These are phyloP conservation scores for Galerucella calmariensis DNA, from an alignment of 2,888 invertebrate genomes.

Conservation along the genomic window DNA sequence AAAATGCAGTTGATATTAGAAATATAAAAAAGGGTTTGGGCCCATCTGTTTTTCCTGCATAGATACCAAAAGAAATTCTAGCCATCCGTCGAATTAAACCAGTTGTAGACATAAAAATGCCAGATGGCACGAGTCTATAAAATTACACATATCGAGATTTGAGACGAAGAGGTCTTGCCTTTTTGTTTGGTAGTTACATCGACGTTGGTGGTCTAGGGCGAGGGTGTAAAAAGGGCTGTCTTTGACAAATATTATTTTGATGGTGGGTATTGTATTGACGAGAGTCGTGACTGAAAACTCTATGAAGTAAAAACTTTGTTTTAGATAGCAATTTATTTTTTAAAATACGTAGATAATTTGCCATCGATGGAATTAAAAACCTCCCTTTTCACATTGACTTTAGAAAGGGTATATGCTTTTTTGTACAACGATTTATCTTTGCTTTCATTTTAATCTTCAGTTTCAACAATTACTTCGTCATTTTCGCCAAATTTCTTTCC, in stretches of 20 bases:
- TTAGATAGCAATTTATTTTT: too few relatives aligned
- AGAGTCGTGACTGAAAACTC: neutral
- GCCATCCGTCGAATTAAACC: neutral
- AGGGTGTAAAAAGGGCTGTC: conserved; percentile 13
- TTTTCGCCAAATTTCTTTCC: too few relatives aligned
- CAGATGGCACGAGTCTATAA: neutral
- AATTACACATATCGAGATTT: conserved; percentile 4
- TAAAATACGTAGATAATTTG: too few relatives aligned
- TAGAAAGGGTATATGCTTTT: too few relatives aligned
- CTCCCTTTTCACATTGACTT: too few relatives aligned
- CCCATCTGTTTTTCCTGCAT: neutral
- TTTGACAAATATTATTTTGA: conserved; percentile 3
- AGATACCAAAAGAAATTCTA: neutral
- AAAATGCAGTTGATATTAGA: too few relatives aligned
- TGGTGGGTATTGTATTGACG: neutral
- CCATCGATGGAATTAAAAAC: too few relatives aligned
- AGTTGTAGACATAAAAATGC: neutral
- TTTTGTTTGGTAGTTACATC: neutral
- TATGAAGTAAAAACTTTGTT: too few relatives aligned
- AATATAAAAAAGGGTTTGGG: too few relatives aligned
- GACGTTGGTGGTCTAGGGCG: conserved; percentile 11
- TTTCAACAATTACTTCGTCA: too few relatives aligned
- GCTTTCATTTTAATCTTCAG: too few relatives aligned
- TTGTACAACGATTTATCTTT: too few relatives aligned
- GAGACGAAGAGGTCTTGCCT: neutral